Evolutionary conservation across 2,888 invertebrate species (phyloP).

Genomic region (Argyra leucocephala): DNA sequence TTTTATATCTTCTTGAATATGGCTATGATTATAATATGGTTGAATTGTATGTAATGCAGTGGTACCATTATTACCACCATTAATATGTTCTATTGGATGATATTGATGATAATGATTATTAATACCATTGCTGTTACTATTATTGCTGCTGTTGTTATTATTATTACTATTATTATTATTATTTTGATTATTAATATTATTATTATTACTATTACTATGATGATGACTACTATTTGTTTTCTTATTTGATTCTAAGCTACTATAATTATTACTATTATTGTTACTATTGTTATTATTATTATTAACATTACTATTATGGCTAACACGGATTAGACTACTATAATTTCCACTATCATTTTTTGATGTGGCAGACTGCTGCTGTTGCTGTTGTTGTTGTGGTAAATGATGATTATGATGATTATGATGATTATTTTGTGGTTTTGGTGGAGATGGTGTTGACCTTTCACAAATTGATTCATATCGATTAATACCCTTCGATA

Average conservation of each 20-base stretch:
- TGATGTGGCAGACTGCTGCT: constrained; percentile 28
- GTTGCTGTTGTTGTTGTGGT: neutral
- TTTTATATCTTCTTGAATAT: constrained; percentile 55
- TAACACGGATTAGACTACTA: constrained; percentile 42
- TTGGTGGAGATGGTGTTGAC: constrained; percentile 32
- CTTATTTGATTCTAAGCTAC: constrained; percentile 41
- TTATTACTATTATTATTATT: constrained; percentile 27
- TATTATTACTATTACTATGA: constrained; percentile 44
- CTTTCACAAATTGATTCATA: constrained; percentile 45
- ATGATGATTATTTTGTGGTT: constrained; percentile 28
- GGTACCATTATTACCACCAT: constrained; percentile 26
- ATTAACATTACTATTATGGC: constrained; percentile 26
- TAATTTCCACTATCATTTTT: constrained; percentile 39
- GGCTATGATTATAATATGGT: constrained; percentile 45
- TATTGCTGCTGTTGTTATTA: constrained; percentile 34
- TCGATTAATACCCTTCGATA: constrained; percentile 61
- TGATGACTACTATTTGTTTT: constrained; percentile 37
- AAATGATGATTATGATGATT: neutral
- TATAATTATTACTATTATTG: constrained; percentile 38
- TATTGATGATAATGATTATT: constrained; percentile 43
- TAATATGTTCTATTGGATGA: constrained; percentile 39
- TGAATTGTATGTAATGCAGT: constrained; percentile 19
- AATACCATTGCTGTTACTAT: constrained; percentile 25
- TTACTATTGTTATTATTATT: constrained; percentile 25
- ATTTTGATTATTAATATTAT: constrained; percentile 44